phyloP scores from a whole-genome alignment of 2,113 vertebrate species.

The Muntiacus muntjak region DNA sequence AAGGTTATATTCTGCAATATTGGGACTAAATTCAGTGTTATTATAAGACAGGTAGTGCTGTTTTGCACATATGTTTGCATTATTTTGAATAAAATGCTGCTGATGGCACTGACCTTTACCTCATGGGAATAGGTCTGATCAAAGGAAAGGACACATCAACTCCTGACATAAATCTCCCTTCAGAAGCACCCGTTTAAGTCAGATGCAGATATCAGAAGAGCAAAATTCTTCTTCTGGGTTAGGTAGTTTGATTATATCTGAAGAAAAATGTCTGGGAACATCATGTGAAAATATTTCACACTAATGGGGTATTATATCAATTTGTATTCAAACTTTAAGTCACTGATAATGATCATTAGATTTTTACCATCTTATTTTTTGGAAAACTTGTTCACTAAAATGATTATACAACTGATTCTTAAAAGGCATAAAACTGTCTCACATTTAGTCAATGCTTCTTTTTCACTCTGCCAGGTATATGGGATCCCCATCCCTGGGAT shows the following conservation, averaged over 20 bases:
- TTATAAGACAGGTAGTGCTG: not conserved
- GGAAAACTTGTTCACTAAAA: not conserved
- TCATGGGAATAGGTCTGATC: not conserved
- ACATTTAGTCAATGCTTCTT: not conserved
- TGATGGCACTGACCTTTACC: not conserved
- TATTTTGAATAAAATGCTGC: not conserved
- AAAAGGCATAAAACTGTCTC: not conserved
- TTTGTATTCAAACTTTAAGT: not conserved
- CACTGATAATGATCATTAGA: not conserved
- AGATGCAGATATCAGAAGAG: accelerated
- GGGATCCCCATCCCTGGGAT: not conserved
- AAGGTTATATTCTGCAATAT: not conserved
- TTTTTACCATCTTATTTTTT: not conserved
- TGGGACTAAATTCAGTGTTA: not conserved
- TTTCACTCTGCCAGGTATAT: not conserved
- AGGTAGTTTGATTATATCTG: not conserved
- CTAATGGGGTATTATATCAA: not conserved
- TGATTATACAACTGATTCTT: not conserved
- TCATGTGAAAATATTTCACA: not conserved
- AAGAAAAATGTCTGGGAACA: not conserved
- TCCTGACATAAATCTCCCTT: not conserved
- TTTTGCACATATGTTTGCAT: not conserved
- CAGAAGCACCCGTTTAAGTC: not conserved
- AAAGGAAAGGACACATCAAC: not conserved
- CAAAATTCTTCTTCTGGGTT: not conserved